Percentiles rank a stretch among this genome's conserved stretches.
phyloP scores from a whole-genome alignment of 64 coral and sea anemone genomes.

The Stichodactyla mertensii region DNA sequence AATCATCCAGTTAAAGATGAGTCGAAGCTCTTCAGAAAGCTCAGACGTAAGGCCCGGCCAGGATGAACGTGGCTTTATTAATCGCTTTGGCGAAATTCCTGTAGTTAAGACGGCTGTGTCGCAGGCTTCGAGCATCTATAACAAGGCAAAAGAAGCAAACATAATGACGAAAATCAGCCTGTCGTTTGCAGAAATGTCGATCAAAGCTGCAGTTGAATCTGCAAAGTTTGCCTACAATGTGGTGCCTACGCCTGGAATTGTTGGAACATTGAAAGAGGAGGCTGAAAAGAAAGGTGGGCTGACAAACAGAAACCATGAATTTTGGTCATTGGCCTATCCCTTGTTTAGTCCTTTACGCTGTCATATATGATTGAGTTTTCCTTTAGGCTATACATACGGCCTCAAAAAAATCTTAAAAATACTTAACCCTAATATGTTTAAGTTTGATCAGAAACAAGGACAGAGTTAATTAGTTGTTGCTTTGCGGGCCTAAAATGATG shows the following conservation, averaged over 20 bases:
- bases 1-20: neutral
- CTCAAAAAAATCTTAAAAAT: too few relatives aligned
- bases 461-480: too few relatives aligned
- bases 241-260: neutral
- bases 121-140: neutral
- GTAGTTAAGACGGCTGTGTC: neutral
- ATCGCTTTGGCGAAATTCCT: neutral
- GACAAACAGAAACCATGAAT: neutral
- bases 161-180: neutral
- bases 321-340: neutral
- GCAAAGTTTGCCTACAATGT: conserved; percentile 9
- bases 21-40: neutral
- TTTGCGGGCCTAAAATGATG: too few relatives aligned
- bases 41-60: neutral
- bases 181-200: neutral
- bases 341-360: too few relatives aligned
- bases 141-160: neutral
- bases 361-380: too few relatives aligned
- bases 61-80: neutral
- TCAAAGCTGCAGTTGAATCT: conserved; percentile 2
- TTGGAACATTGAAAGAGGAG: neutral
- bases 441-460: too few relatives aligned
- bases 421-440: too few relatives aligned
- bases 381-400: too few relatives aligned
- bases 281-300: conserved; percentile 1